Evolutionary conservation across 2,888 invertebrate species (phyloP), one percentile per base, ranked within the genome.

Genomic region (Reticulitermes lucifugus): DNA sequence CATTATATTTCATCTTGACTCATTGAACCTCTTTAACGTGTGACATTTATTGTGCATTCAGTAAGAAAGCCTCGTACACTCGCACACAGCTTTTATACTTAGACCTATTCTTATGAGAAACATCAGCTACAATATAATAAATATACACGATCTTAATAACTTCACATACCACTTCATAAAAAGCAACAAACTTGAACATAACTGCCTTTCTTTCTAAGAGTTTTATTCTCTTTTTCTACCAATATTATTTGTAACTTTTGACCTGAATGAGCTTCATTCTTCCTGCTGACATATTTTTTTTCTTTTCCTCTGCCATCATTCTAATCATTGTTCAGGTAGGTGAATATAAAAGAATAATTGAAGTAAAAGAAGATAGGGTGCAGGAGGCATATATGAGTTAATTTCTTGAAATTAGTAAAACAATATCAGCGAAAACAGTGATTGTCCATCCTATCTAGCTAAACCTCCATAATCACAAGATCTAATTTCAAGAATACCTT

Each of bases 221-320:
- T 35, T 80, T 80, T 60, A 80, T 21, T 29, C 18, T 51, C 80
- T 35, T 80, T 80, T 55, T 35, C 41, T 80, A 21, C 43, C n/a
- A 25, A 55, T 60, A 22, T 80, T 80, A 55, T 60, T 59, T 80
- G 6, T 80, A 60, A 80, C 80, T 60, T 80, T 80, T 80, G 80
- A 80, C 80, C 80, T 80, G 10, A 29, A 43, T 35, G 75, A 75
- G 22, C 43, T 29, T 29, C 55, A 55, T 79, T 55, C 29, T 55
- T 79, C 55, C 80, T 60, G 35, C 80, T 80, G 59, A 29, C 35
- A 41, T 3, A 21, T 80, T 80, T 60, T 59, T 60, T 18, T 80
- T 22, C 55, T 59, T 46, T 60, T 18, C 25, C 51, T 79, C 51
- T 79, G 25, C 41, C 65, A n/a, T 65, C 73, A 73, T 73, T 60